These are phyloP conservation scores for Malacoraja senta DNA, from an alignment of 2,797 vertebrate species.

Conservation along the genomic window DNA sequence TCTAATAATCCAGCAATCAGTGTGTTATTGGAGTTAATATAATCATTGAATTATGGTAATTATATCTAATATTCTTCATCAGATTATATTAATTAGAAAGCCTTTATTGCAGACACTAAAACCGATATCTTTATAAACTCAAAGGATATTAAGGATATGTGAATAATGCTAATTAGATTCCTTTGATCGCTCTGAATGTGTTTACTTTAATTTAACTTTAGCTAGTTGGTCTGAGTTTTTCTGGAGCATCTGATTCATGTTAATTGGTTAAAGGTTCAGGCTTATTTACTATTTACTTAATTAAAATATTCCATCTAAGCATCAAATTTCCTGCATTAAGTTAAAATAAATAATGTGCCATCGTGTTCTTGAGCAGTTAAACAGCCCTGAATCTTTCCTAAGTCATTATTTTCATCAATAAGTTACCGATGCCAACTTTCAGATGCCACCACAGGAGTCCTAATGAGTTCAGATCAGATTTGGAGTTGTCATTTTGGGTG, in stretches of 20 bases:
- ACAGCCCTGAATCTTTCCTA: neutral
- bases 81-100: constrained; percentile 39
- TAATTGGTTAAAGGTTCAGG: neutral
- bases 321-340: neutral
- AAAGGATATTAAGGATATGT: constrained; percentile 19
- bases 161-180: constrained; percentile 29
- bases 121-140: constrained; percentile 12
- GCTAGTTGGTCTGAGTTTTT: neutral
- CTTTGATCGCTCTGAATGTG: constrained; percentile 2
- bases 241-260: neutral
- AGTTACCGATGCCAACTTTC: neutral
- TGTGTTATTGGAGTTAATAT: constrained; percentile 5
- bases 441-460: neutral
- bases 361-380: neutral
- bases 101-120: constrained; percentile 2
- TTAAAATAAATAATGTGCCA: neutral
- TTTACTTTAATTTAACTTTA: neutral
- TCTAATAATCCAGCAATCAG: neutral
- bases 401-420: neutral
- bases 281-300: neutral
- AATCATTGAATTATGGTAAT: constrained; percentile 27
- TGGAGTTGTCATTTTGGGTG: neutral
- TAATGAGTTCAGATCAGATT: neutral
- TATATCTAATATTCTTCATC: constrained; percentile 24
- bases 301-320: neutral